Evolutionary conservation across 1,140 invertebrate species (phyloP).

Genomic region (Ostrea denselamellosa): DNA sequence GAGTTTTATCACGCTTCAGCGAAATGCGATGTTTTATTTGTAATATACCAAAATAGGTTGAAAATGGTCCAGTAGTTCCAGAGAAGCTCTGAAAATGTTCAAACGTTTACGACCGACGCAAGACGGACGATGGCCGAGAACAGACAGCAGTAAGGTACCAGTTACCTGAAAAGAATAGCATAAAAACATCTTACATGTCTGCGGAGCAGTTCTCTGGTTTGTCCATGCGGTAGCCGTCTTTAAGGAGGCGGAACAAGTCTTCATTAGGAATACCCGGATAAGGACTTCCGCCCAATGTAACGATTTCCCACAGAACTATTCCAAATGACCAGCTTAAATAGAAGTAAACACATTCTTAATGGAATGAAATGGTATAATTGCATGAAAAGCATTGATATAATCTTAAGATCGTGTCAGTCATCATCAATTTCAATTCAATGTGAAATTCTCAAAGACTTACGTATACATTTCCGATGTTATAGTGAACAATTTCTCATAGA

Average conservation of each 20-base stretch:
- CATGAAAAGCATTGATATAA: not conserved
- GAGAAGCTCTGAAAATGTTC: too few relatives aligned
- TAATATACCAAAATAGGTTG: too few relatives aligned
- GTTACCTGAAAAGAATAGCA: not conserved
- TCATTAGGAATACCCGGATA: constrained; percentile 82
- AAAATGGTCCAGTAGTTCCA: too few relatives aligned
- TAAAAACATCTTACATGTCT: constrained; percentile 74
- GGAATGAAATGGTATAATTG: not conserved
- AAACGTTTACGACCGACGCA: too few relatives aligned
- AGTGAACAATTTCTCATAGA: constrained; percentile 69
- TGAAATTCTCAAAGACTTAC: constrained; percentile 6
- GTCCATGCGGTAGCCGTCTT: constrained; percentile 94
- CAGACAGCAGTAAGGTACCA: too few relatives aligned
- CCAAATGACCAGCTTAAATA: constrained; percentile 79
- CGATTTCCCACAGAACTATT: constrained; percentile 82
- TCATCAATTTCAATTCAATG: not conserved
- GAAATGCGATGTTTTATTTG: too few relatives aligned
- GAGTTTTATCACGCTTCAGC: too few relatives aligned
- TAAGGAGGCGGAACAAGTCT: constrained; percentile 89
- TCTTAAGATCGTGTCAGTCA: not conserved
- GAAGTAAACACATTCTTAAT: not conserved
- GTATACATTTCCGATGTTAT: constrained; percentile 81
- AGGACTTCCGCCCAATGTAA: constrained; percentile 80
- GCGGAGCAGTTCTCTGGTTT: constrained; percentile 72
- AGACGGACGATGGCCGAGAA: too few relatives aligned